These are phyloP conservation scores for Linyphia triangularis DNA, from an alignment of 2,888 invertebrate species.

Conservation along the genomic window DNA sequence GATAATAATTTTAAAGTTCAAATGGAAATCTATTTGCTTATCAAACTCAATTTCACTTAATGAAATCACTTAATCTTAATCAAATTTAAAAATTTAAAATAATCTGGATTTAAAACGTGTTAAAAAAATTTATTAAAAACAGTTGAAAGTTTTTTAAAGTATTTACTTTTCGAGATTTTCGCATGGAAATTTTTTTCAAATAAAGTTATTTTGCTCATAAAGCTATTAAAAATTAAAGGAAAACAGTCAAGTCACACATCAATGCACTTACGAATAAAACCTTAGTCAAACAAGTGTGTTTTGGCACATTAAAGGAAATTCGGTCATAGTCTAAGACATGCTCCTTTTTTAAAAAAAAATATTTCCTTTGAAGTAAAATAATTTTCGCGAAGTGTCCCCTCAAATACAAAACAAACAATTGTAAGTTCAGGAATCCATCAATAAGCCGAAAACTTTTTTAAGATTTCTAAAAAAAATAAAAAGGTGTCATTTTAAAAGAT, in stretches of 20 bases:
- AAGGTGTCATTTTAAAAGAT: conserved; percentile 32
- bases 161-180: too few species aligned
- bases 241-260: not conserved
- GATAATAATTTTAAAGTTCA: too few species aligned
- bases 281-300: not conserved
- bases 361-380: not conserved
- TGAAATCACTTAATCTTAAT: too few species aligned
- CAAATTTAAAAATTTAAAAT: too few species aligned
- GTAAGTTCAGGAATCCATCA: conserved; percentile 28
- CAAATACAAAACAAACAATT: conserved; percentile 35
- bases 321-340: not conserved
- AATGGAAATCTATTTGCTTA: too few species aligned
- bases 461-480: conserved; percentile 10
- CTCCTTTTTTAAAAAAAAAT: not conserved
- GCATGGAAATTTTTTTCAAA: too few species aligned
- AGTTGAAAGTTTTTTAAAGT: too few species aligned
- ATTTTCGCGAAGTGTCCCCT: not conserved
- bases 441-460: conserved; percentile 6
- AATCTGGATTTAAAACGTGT: too few species aligned
- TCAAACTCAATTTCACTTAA: too few species aligned
- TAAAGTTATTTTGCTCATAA: not conserved
- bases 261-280: not conserved
- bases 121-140: too few species aligned
- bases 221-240: not conserved
- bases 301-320: not conserved